Base-by-base conservation (phyloP, 2,888 invertebrate species). In the Drosophila yooni region DNA sequence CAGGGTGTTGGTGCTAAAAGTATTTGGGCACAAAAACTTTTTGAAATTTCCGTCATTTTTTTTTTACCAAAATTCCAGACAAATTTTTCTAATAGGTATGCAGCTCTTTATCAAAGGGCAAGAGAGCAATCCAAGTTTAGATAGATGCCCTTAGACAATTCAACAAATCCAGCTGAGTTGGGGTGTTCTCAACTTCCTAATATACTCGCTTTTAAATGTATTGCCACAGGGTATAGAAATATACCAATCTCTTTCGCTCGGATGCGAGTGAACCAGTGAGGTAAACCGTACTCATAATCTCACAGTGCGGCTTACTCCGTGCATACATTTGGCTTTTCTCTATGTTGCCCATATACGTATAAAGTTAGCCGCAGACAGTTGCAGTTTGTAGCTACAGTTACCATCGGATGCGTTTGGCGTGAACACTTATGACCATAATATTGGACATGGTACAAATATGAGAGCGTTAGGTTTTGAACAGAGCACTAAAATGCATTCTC, bases 281-380 rank as follows among this genome's bases (percentile, higher is more conserved):
- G 21, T 43, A 52, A 50, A 27, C 51, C 40, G 36, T 27, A 53
- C 33, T 61, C 78, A 78, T 73, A 75, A 61, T 65, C 60, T 66
- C 66, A 67, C 58, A 57, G 66, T 66, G 48, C 36, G 56, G 54
- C 15, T 46, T 8, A 15, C 21, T 8, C 1, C 21, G 46, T 7
- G 21, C 7, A 7, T 43, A 6, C 13, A 43, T 21, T 21, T 46
- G 43, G 7, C 3, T 46, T 21, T 1, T 21, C 7, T 46, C 6
- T 21, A 3, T 27, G n/a, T 10, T 18, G 2, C 11, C 27, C 3
- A 25, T 38, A 3, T 62, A 7, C 15, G 25, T 27, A 18, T 51
- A 8, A 38, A 62, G 50, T 48, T 25, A 8, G 50, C 46, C 34
- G 50, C 56, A 48, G 56, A 52, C 52, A 53, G 46, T 53, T 61